phyloP scores from a whole-genome alignment of 2,888 invertebrate genomes.

The Glaucopsyche alexis region DNA sequence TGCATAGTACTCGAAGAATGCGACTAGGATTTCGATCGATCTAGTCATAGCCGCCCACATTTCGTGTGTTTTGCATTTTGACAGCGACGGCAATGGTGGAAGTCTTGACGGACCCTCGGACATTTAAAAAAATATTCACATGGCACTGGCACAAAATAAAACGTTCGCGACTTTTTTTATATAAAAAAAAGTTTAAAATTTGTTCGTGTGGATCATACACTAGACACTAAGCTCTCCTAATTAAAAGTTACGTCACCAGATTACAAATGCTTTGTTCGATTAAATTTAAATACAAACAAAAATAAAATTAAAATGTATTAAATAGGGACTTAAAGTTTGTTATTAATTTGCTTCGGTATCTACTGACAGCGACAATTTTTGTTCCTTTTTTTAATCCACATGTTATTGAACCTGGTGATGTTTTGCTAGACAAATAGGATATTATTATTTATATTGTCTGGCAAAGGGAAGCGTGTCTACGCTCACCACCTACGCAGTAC shows the following conservation, averaged over 20 bases:
- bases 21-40: conserved; percentile 89
- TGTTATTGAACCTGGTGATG: too few species aligned
- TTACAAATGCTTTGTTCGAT: conserved; percentile 4
- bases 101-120: conserved; percentile 63
- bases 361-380: too few species aligned
- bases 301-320: too few species aligned
- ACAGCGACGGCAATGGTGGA: conserved; percentile 48
- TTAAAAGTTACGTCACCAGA: not conserved
- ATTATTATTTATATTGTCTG: conserved; percentile 25
- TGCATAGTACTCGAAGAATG: conserved; percentile 91
- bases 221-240: not conserved
- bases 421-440: not conserved
- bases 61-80: conserved; percentile 80
- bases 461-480: conserved; percentile 21
- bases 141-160: conserved; percentile 42
- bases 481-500: conserved; percentile 44
- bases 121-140: conserved; percentile 54
- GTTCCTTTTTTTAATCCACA: too few species aligned
- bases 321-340: too few species aligned
- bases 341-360: too few species aligned
- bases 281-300: not conserved
- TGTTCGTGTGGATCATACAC: not conserved
- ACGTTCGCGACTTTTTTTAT: not conserved
- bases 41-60: conserved; percentile 92
- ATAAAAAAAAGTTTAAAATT: not conserved